These are phyloP conservation scores for Catocala nupta DNA, from an alignment of 2,888 invertebrate genomes.

Conservation along the genomic window DNA sequence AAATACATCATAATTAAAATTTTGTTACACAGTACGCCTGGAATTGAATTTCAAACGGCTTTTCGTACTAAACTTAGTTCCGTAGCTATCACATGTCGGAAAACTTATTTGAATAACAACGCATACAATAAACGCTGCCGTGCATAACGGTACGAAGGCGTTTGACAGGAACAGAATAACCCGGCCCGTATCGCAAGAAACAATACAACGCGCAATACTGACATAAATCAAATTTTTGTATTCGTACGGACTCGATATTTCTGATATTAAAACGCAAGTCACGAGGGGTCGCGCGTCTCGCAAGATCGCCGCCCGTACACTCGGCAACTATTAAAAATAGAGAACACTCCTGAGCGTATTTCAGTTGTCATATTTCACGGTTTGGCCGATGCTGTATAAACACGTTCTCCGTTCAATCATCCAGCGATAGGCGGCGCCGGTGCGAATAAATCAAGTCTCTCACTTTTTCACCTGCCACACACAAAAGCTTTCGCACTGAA, in stretches of 20 bases:
- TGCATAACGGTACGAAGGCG: slow-evolving; percentile 63
- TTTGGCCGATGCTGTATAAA: slow-evolving; percentile 81
- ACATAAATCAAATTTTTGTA: slow-evolving; percentile 78
- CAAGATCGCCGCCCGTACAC: slow-evolving; percentile 51
- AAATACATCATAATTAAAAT: slow-evolving; percentile 43
- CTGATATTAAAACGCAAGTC: slow-evolving; percentile 72
- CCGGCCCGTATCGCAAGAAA: slow-evolving; percentile 65
- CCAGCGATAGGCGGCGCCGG: slow-evolving; percentile 83
- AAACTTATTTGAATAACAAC: slow-evolving; percentile 63
- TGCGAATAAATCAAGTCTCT: slow-evolving; percentile 85
- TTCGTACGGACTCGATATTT: slow-evolving; percentile 61
- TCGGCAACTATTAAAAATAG: slow-evolving; percentile 57
- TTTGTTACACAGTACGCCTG: slow-evolving; percentile 26
- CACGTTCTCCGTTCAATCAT: slow-evolving; percentile 86
- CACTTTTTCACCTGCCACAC: slow-evolving; percentile 88
- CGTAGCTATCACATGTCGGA: slow-evolving; percentile 46
- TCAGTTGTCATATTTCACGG: slow-evolving; percentile 82
- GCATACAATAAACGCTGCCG: slow-evolving; percentile 57
- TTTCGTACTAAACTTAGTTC: slow-evolving; percentile 34
- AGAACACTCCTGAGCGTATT: slow-evolving; percentile 63
- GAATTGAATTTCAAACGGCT: slow-evolving; percentile 46
- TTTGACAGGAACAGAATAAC: slow-evolving; percentile 77
- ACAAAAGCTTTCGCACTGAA: slow-evolving; percentile 86
- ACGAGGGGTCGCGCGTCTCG: slow-evolving; percentile 60
- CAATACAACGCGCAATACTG: slow-evolving; percentile 73